These are phyloP conservation scores for Protomyctophum bolini DNA, from an alignment of 2,113 vertebrate genomes.

Conservation along the genomic window DNA sequence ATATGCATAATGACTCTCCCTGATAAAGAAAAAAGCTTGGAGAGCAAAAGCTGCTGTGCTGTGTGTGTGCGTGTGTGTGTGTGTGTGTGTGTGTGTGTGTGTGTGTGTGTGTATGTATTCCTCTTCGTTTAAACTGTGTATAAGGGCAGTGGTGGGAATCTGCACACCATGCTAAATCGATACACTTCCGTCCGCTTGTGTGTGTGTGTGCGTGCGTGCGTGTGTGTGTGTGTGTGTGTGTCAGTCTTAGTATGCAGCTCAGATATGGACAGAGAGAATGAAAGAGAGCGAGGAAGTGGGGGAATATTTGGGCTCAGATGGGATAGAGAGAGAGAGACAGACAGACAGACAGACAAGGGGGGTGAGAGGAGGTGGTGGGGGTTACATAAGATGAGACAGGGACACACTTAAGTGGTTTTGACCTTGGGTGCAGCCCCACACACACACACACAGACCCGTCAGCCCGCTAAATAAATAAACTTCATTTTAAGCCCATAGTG, in stretches of 20 bases:
- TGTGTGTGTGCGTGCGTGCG: slow-evolving; percentile 54
- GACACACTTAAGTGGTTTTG: slow-evolving; percentile 78
- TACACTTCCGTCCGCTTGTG: slow-evolving; percentile 71
- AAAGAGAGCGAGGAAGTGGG: background rate
- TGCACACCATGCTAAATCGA: slow-evolving; percentile 79
- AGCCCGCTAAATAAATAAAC: slow-evolving; percentile 64
- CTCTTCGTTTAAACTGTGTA: slow-evolving; percentile 71
- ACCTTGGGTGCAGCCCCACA: slow-evolving; percentile 67
- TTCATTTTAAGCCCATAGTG: slow-evolving; percentile 52
- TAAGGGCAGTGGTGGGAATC: slow-evolving; percentile 77
- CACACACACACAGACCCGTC: slow-evolving; percentile 8
- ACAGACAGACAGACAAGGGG: slow-evolving; percentile 24
- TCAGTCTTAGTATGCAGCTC: slow-evolving; percentile 70
- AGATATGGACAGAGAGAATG: slow-evolving; percentile 45
- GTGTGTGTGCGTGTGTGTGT: slow-evolving; percentile 29
- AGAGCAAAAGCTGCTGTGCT: slow-evolving; percentile 50
- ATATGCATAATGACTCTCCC: slow-evolving; percentile 63
- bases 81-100: slow-evolving; percentile 20
- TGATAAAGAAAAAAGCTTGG: slow-evolving; percentile 67
- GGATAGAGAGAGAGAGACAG: background rate
- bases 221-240: slow-evolving; percentile 37
- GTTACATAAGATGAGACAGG: slow-evolving; percentile 75
- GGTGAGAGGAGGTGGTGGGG: slow-evolving; percentile 40
- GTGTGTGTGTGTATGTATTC: slow-evolving; percentile 34
- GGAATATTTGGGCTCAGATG: slow-evolving; percentile 16